Evolutionary conservation across 2,888 invertebrate species (phyloP).

Genomic region (Phorcus lineatus): DNA sequence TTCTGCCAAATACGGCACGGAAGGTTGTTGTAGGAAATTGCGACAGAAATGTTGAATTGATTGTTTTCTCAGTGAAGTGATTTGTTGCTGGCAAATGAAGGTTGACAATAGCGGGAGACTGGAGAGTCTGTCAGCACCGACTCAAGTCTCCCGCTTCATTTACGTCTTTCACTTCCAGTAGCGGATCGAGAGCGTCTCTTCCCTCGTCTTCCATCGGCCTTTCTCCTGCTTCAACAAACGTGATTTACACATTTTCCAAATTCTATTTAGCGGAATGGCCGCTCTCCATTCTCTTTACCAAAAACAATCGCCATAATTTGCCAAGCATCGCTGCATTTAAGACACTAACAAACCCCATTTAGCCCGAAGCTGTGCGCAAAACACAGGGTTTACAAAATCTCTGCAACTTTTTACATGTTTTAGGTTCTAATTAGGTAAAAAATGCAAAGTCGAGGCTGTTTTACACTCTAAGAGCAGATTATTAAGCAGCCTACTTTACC

Average conservation of each 20-base stretch:
- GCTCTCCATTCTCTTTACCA: neutral
- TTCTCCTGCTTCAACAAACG: constrained; percentile 7
- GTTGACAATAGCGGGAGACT: neutral
- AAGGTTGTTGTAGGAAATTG: neutral
- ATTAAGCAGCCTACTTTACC: neutral
- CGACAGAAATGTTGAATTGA: neutral
- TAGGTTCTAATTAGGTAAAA: neutral
- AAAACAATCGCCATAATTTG: constrained; percentile 13
- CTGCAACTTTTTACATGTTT: neutral
- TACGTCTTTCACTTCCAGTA: neutral
- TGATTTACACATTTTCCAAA: constrained; percentile 1
- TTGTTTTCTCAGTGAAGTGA: constrained; percentile 9
- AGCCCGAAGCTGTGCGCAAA: neutral
- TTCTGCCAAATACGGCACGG: neutral
- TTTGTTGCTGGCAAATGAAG: constrained; percentile 1
- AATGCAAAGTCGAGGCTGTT: neutral
- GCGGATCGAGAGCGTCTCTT: neutral
- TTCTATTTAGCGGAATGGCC: constrained; percentile 15
- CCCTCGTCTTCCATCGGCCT: neutral
- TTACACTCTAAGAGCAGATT: neutral
- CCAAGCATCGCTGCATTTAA: neutral
- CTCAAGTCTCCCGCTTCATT: neutral
- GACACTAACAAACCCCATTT: constrained; percentile 2
- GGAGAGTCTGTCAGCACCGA: neutral
- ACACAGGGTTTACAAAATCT: neutral